A percentile compares a stretch with the other conserved stretches of the same genome.
Conservation (phyloP, 2,113 vertebrate genomes). For the Oceanodroma tethys region DNA sequence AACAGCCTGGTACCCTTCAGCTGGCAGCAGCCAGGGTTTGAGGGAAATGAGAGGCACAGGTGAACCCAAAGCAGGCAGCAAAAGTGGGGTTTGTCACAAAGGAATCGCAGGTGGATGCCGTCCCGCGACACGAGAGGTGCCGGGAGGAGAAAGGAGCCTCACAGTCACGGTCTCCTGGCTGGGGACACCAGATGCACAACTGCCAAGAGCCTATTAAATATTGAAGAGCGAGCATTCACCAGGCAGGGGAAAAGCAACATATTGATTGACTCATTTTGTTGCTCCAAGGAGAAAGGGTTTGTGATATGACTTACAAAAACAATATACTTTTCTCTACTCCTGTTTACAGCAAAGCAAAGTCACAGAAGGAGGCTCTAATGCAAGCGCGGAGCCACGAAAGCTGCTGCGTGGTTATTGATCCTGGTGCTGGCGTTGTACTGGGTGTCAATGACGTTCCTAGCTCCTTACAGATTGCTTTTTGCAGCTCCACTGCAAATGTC, state of each 20-base stretch:
- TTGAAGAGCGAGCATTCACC: slow-evolving; percentile 14
- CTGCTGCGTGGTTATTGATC: background rate
- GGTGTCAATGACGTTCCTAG: background rate
- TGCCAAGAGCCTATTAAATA: slow-evolving; percentile 50
- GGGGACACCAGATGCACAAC: background rate
- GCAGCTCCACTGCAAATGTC: slow-evolving; percentile 38
- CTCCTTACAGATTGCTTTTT: slow-evolving; percentile 4
- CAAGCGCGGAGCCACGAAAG: fast-evolving
- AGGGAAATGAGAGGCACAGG: background rate
- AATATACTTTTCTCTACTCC: background rate
- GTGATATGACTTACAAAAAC: background rate
- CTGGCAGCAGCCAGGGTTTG: background rate
- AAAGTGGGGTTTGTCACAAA: background rate
- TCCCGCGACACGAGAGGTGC: fast-evolving
- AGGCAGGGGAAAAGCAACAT: background rate
- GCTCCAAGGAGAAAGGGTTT: background rate
- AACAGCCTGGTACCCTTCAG: background rate
- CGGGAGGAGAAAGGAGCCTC: background rate
- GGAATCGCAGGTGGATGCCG: background rate
- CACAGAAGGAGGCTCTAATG: background rate
- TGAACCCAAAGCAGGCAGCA: background rate
- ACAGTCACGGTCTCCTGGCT: background rate
- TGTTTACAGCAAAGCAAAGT: background rate
- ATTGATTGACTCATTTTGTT: slow-evolving; percentile 13
- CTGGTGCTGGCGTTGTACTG: fast-evolving